Evolutionary conservation across 1,140 invertebrate genomes (phyloP).

Genomic region (Drosophila ercepeae): DNA sequence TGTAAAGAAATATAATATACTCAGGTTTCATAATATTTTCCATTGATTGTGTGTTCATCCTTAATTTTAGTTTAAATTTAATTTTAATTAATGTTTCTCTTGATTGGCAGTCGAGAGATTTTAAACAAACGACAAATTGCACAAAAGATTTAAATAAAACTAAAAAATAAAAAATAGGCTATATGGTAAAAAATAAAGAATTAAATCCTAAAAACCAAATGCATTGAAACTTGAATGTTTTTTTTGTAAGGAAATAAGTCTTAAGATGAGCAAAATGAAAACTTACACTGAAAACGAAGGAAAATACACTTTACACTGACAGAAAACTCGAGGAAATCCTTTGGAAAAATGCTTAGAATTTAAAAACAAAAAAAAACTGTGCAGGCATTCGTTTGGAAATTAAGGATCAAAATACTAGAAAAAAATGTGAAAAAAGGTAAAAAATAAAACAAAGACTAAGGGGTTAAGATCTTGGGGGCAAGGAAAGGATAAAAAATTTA

Average conservation of each 20-base stretch:
- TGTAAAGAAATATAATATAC: background rate
- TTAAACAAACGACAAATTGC: constrained; percentile 19
- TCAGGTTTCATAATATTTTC: background rate
- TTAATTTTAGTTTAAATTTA: background rate
- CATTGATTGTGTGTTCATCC: background rate
- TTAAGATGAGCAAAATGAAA: constrained; percentile 1
- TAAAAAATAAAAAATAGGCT: constrained; percentile 4
- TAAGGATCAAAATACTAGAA: constrained; percentile 16
- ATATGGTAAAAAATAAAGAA: constrained; percentile 1
- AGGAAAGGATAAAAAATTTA: constrained; percentile 37
- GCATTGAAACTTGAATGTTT: background rate
- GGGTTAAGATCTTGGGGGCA: constrained; percentile 14
- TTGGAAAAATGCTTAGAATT: constrained; percentile 17
- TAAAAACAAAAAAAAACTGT: constrained; percentile 26
- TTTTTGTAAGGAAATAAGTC: constrained; percentile 15
- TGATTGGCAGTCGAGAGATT: too few relatives aligned
- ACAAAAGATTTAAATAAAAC: constrained; percentile 39
- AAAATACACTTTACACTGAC: constrained; percentile 11
- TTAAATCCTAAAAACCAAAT: constrained; percentile 7
- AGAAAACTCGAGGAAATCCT: constrained; percentile 5
- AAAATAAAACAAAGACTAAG: constrained; percentile 43
- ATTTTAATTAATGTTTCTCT: background rate
- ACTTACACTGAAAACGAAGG: constrained; percentile 3
- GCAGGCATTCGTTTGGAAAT: constrained; percentile 40
- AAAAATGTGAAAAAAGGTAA: too few relatives aligned